These are phyloP conservation scores for Nineta flava DNA, from an alignment of 2,888 invertebrate species.

Conservation along the genomic window DNA sequence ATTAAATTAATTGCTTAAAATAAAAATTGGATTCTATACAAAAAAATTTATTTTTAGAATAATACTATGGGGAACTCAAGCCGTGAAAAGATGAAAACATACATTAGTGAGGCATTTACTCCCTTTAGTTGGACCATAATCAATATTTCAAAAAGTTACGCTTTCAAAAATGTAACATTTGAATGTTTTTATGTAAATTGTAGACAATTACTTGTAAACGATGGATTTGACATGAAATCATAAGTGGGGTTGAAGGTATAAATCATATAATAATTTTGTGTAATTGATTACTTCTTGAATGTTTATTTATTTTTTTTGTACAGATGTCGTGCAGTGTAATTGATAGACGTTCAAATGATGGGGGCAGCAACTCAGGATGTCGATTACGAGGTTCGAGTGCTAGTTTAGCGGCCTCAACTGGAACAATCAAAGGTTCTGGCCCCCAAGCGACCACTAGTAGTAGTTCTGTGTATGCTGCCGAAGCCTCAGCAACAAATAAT, in stretches of 20 bases:
- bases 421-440: slow-evolving; percentile 11
- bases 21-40: no score
- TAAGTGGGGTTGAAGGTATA: neutral
- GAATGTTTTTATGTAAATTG: neutral
- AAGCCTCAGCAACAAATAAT: slow-evolving; percentile 12
- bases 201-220: neutral
- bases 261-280: no score
- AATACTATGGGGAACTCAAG: no score
- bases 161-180: no score
- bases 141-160: no score
- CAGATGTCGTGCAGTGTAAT: slow-evolving; percentile 44
- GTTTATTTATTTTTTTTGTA: slow-evolving; percentile 12
- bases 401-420: slow-evolving; percentile 11
- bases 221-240: neutral
- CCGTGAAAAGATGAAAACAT: no score
- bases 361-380: slow-evolving; percentile 20
- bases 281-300: no score
- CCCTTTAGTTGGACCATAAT: no score
- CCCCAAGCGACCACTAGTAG: slow-evolving; percentile 14
- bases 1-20: no score
- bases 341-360: slow-evolving; percentile 15
- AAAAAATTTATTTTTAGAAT: no score
- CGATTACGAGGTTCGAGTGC: slow-evolving; percentile 23
- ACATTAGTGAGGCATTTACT: no score
- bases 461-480: slow-evolving; percentile 13